phyloP scores from a whole-genome alignment of 2,113 vertebrate genomes.

The Proterorhinus semilunaris region DNA sequence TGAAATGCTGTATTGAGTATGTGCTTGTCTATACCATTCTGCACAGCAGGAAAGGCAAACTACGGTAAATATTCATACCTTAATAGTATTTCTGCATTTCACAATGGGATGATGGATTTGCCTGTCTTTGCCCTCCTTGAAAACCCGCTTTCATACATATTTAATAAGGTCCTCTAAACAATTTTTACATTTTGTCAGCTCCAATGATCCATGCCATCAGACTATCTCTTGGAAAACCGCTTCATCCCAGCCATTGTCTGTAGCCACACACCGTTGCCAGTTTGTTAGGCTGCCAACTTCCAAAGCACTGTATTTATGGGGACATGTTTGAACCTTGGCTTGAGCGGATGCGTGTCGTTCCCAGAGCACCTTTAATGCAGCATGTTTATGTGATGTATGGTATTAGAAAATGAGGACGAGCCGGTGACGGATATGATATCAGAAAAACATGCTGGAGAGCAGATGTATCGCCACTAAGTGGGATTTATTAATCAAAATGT shows the following conservation, averaged over 20 bases:
- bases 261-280: constrained; percentile 28
- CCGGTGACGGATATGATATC: constrained; percentile 55
- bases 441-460: constrained; percentile 44
- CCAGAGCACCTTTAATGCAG: constrained; percentile 39
- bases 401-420: constrained; percentile 51
- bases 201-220: constrained; percentile 77
- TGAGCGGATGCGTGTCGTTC: constrained; percentile 33
- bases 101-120: constrained; percentile 75
- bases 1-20: constrained; percentile 48
- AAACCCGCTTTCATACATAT: constrained; percentile 77
- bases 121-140: constrained; percentile 75
- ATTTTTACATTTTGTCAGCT: constrained; percentile 80
- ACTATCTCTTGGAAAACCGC: constrained; percentile 54
- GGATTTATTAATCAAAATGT: constrained; percentile 59
- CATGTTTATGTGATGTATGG: constrained; percentile 37
- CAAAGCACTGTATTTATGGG: constrained; percentile 54
- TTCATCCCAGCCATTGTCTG: constrained; percentile 37
- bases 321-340: constrained; percentile 57
- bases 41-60: constrained; percentile 37
- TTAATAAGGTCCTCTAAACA: constrained; percentile 77
- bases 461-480: constrained; percentile 52
- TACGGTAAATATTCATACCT: constrained; percentile 77
- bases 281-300: constrained; percentile 47
- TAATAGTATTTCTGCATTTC: constrained; percentile 74
- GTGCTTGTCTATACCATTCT: constrained; percentile 44